Evolutionary conservation across 2,797 vertebrate species (phyloP), one percentile per base, ranked within the genome.

Genomic region (Mastacembelus armatus): DNA sequence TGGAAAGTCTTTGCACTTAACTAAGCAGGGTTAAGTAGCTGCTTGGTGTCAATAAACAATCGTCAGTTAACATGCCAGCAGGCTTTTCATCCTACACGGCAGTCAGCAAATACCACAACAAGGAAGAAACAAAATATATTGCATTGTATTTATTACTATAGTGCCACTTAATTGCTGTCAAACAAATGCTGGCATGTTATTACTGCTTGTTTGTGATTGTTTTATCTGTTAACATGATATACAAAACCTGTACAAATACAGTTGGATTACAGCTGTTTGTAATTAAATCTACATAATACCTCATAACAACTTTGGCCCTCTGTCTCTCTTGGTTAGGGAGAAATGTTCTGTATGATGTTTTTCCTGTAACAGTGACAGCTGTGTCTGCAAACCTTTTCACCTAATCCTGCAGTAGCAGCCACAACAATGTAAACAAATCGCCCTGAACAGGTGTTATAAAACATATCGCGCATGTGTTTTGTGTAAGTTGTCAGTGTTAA

Each of bases 341-440:
- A 57, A 69, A 66, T 52, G 19, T 16, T 56, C 8, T 64, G 39
- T 22, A 26, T n/a, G 47, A 35, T 36, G 19, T 38, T 29, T 3
- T 54, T 33, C 72, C 67, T 56, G 29, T 58, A 65, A 57, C 5
- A 29, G 21, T 65, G 40, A 60, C 77, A 83, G 70, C 42, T 87
- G 71, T 74, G 66, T 60, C 19, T 45, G 45, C 26, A 29, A 68
- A 75, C 68, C 84, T 83, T 83, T 89, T 86, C 78, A 77, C 80
- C 66, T 73, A 40, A 66, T 61, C 18, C 21, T 56, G 47, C 61
- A 56, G 32, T 27, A 65, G 63, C 70, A 83, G 62, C 54, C 66
- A 58, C 60, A 80, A 64, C 60, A 68, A 61, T 65, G 54, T 57
- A 48, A 84, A 78, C 78, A 75, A 36, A 43, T 62, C 74, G 26